A percentile compares a stretch with the other conserved stretches of the same genome.
Evolutionary conservation across 1,140 invertebrate species (phyloP).

Genomic region (Dermatophagoides farinae): DNA sequence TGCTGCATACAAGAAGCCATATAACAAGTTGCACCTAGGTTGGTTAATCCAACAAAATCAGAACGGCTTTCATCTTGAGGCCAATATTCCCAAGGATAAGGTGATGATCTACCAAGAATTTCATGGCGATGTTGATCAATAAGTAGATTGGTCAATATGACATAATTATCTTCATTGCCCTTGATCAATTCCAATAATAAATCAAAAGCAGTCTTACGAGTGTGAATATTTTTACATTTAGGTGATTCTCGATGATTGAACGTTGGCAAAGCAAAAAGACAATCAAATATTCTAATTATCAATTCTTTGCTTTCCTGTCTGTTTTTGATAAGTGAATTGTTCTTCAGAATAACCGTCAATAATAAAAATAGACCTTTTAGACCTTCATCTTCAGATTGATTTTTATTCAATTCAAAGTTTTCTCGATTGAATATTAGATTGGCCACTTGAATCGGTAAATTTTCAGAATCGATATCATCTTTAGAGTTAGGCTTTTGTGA

Average conservation of each 20-base stretch:
- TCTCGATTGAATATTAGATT: conserved; percentile 50
- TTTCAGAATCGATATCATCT: conserved; percentile 39
- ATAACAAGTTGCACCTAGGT: conserved; percentile 85
- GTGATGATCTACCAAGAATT: conserved; percentile 44
- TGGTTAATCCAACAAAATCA: conserved; percentile 78
- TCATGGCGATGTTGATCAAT: conserved; percentile 58
- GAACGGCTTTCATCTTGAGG: conserved; percentile 78
- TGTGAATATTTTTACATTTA: conserved; percentile 72
- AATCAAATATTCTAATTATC: conserved; percentile 50
- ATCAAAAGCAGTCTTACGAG: conserved; percentile 70
- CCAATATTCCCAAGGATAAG: conserved; percentile 92
- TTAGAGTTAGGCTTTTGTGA: conserved; percentile 37
- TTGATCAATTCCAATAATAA: conserved; percentile 65
- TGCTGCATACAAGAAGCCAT: conserved; percentile 94
- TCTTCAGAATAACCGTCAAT: conserved; percentile 62
- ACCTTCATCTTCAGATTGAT: conserved; percentile 60
- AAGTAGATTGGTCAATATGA: conserved; percentile 54
- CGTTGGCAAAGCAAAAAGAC: conserved; percentile 68
- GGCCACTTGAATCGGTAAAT: conserved; percentile 48
- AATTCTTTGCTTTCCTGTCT: conserved; percentile 41
- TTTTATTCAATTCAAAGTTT: conserved; percentile 56
- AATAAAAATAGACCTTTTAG: conserved; percentile 68
- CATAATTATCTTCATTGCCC: conserved; percentile 62
- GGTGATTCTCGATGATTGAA: conserved; percentile 58
- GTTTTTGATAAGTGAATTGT: conserved; percentile 63